Percentiles rank a stretch among this genome's conserved stretches.
These are phyloP conservation scores for Ophion ventricosus DNA, from an alignment of 2,888 invertebrate species.

Conservation along the genomic window DNA sequence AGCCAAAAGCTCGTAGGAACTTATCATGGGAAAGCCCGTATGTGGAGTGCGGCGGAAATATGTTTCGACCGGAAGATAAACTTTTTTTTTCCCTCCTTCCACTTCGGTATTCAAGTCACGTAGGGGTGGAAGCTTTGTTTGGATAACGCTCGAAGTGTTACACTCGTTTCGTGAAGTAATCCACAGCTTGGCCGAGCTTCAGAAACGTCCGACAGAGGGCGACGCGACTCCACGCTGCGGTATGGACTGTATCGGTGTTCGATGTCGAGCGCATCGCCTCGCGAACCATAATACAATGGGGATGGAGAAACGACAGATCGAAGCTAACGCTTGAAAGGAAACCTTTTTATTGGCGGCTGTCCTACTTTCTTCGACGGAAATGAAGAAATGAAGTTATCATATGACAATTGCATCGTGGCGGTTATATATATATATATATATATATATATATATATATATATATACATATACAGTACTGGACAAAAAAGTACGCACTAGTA, in stretches of 20 bases:
- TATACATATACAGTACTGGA: too few relatives aligned
- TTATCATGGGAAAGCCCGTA: neutral
- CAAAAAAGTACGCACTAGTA: too few relatives aligned
- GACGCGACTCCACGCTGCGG: too few relatives aligned
- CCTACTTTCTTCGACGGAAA: constrained; percentile 65
- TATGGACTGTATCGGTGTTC: neutral
- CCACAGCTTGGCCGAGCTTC: constrained; percentile 43
- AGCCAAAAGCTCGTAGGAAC: neutral
- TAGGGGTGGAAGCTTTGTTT: neutral
- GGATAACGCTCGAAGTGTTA: constrained; percentile 27
- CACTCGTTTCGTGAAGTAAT: constrained; percentile 60
- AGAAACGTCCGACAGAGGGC: constrained; percentile 50
- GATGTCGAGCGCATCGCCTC: neutral
- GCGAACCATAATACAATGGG: constrained; percentile 3
- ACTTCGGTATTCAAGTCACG: neutral
- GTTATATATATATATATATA: too few relatives aligned
- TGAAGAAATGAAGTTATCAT: constrained; percentile 71
- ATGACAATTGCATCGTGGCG: constrained; percentile 63
- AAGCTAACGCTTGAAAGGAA: constrained; percentile 61
- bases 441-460: too few relatives aligned
- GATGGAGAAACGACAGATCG: constrained; percentile 6
- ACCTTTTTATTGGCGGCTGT: constrained; percentile 67
- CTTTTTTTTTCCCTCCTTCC: neutral
- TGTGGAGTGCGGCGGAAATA: neutral
- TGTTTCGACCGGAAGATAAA: neutral